Base-by-base conservation (phyloP, 2,113 vertebrate genomes). In the Pachycephala philippinensis region DNA sequence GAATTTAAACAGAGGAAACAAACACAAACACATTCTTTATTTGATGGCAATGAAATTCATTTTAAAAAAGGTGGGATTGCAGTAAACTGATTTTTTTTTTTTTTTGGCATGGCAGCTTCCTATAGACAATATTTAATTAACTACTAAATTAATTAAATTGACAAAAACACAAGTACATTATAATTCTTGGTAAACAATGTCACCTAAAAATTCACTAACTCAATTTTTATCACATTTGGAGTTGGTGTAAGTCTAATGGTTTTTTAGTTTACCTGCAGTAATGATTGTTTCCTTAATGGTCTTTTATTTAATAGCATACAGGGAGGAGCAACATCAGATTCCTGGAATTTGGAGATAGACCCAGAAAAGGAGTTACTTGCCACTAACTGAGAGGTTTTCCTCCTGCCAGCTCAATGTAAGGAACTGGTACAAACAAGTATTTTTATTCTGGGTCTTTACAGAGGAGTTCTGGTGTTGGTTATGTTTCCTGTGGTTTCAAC, bases 1-100 rank as follows among this genome's bases (percentile, higher is more conserved):
- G 90, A 97, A 97, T 97, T 98, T 97, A 97, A 95, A 95, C 75
- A 97, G 95, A 96, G 97, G 95, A 96, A 97, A 96, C 90, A 93
- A 96, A 97, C 92, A 93, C 92, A 98, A 97, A 91, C 90, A 75
- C 66, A 30, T 68, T 96, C 89, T 97, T 97, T 98, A 97, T 95
- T 97, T 97, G 85, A 92, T 83, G 75, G 84, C 84, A 94, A 96
- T 96, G 87, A 97, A 97, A 97, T 96, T 90, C 7, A 86, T 94
- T 96, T 90, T 31, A 21, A 54, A 93, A 79, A 87, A 90, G 74
- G 60, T 44, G 76, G 35, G 47, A 87, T 87, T 88, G 84, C 89
- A 85, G 91, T 87, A 81, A 94, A 95, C 30, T 9, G 20, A 3
- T 37, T 54, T 85, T 87, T 91, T 78, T 94, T 82, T 78, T 94